These are phyloP conservation scores for Telmatochromis sp. DNA, from an alignment of 2,113 vertebrate genomes.

Conservation along the genomic window DNA sequence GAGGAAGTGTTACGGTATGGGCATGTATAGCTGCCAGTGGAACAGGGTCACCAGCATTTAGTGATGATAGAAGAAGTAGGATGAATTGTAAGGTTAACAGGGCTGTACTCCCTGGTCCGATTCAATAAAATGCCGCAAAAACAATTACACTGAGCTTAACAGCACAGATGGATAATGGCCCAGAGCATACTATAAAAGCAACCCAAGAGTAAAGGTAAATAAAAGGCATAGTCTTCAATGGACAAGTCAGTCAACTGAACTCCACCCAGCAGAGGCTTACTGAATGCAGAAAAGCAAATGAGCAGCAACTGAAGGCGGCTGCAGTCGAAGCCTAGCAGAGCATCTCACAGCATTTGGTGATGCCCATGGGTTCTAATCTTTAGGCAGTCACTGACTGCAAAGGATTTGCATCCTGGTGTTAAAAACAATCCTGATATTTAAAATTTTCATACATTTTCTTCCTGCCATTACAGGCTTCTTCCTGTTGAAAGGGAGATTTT, in stretches of 20 bases:
- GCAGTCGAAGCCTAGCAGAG: not conserved
- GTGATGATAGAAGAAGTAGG: not conserved
- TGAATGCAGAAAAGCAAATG: not conserved
- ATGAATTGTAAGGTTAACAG: not conserved
- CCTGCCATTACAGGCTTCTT: not conserved
- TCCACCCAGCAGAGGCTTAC: not conserved
- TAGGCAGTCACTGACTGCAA: not conserved
- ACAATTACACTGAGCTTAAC: not conserved
- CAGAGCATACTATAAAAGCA: not conserved
- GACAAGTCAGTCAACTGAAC: not conserved
- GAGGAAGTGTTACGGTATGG: not conserved
- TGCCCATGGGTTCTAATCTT: not conserved
- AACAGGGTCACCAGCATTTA: not conserved
- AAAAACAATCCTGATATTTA: not conserved
- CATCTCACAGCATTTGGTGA: not conserved
- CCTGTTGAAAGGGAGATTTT: not conserved
- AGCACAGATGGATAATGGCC: not conserved
- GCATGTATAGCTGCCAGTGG: not conserved
- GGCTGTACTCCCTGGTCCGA: not conserved
- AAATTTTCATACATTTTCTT: not conserved
- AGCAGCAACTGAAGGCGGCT: not conserved
- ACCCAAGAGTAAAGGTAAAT: not conserved
- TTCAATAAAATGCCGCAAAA: not conserved
- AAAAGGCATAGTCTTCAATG: not conserved
- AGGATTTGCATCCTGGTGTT: not conserved